These are phyloP conservation scores for Ganaspis brasiliensis DNA, from an alignment of 2,888 invertebrate species.

Conservation along the genomic window DNA sequence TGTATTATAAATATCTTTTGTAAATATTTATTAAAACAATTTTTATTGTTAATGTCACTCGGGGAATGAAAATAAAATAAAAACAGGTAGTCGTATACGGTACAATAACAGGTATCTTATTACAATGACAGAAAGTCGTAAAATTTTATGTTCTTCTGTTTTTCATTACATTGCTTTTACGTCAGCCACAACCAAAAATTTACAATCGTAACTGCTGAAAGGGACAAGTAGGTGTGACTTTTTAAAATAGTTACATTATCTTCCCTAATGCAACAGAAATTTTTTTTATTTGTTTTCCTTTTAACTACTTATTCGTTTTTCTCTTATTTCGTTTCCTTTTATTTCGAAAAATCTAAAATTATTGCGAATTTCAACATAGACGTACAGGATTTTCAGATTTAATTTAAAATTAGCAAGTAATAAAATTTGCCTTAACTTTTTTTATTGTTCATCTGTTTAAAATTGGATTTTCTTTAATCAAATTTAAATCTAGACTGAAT, in stretches of 20 bases:
- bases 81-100: background rate
- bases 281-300: background rate
- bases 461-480: too few relatives aligned
- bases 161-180: slow-evolving; percentile 12
- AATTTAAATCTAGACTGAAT: too few relatives aligned
- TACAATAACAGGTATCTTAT: background rate
- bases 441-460: too few relatives aligned
- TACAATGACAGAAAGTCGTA: slow-evolving; percentile 5
- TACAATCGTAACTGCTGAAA: slow-evolving; percentile 9
- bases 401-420: too few relatives aligned
- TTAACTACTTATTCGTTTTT: background rate
- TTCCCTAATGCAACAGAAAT: background rate
- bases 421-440: too few relatives aligned
- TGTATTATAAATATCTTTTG: background rate
- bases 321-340: too few relatives aligned
- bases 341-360: too few relatives aligned
- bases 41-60: background rate
- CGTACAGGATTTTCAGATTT: too few relatives aligned
- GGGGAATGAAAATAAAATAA: background rate
- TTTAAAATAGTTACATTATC: slow-evolving; percentile 1
- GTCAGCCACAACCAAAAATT: slow-evolving; percentile 1
- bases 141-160: slow-evolving; percentile 29
- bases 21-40: background rate
- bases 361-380: too few relatives aligned
- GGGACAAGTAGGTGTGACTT: slow-evolving; percentile 14